Base-by-base conservation (phyloP, 1,140 invertebrate genomes). In the Helicoverpa zea region DNA sequence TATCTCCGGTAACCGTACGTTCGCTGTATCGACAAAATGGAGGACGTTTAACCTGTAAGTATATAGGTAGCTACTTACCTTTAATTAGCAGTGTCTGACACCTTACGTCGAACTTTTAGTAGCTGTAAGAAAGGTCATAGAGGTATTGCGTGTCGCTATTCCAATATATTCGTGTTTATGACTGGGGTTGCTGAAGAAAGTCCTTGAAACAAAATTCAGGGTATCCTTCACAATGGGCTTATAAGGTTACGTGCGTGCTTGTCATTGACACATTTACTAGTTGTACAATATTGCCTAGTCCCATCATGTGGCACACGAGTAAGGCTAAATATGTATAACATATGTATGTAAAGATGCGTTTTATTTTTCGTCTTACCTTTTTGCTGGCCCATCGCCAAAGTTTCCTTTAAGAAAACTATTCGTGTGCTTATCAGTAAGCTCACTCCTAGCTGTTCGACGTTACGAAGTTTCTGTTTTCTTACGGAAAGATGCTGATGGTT, bases 131-230 rank as follows among this genome's bases (percentile, higher is more conserved):
- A 77, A 77, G 75, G 75, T 76, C 58, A 77, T 23, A 77, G 59
- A 59, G 68, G 70, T 54, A 64, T 81, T 81, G 83, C 84, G 86
- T 84, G 85, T 73, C 76, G 79, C n/a, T 29, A 66, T 74, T 80
- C 74, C 47, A 82, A 82, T 81, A 56, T 76, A 75, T 79, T 84
- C 76, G 78, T 83, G 83, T 77, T 70, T 54, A 61, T 59, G 59
- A 70, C 61, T 77, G 61, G 75, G 75, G 75, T 54, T 51, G 47
- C 43, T 63, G 29, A 77, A 59, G 61, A 82, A 74, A 74, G 83
- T 81, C 88, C 85, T 88, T 89, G 84, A 85, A 88, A 87, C 64
- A 75, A 84, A 83, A 79, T 81, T 83, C 79, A 64, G 76, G 72
- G 80, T 73, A 81, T 74, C 72, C 74, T 78, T 70, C 74, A 56